Conservation (phyloP, 2,797 vertebrate species). For the Megalops cyprinoides region DNA sequence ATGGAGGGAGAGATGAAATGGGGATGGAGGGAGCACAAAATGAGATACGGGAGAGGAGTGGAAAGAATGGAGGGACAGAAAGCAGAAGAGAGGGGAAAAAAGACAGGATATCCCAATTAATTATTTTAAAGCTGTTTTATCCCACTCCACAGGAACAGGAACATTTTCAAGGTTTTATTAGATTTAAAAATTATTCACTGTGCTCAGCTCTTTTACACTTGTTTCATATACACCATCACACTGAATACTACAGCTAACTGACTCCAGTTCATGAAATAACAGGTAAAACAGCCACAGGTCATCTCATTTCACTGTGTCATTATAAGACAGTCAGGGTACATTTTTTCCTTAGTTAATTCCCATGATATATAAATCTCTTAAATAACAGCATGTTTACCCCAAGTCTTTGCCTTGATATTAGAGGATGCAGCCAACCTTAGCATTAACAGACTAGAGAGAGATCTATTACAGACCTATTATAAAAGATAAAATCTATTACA, state of each 20-base stretch:
- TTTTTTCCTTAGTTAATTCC: too few relatives aligned
- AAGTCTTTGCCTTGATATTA: too few relatives aligned
- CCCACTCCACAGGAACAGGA: not conserved
- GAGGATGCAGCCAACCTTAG: too few relatives aligned
- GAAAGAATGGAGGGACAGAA: slow-evolving; percentile 2
- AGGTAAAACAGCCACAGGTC: too few relatives aligned
- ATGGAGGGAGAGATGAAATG: slow-evolving; percentile 40
- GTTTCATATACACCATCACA: not conserved
- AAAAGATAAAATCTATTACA: too few relatives aligned
- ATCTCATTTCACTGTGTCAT: too few relatives aligned
- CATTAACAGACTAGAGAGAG: too few relatives aligned
- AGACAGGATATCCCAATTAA: slow-evolving; percentile 5
- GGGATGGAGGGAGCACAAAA: slow-evolving; percentile 28
- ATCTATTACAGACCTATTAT: too few relatives aligned
- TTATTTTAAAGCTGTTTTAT: not conserved
- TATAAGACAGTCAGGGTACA: too few relatives aligned
- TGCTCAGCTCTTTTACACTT: not conserved
- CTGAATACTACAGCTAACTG: not conserved
- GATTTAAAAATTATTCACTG: not conserved
- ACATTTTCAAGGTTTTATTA: not conserved
- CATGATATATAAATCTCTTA: too few relatives aligned
- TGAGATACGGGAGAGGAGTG: slow-evolving; percentile 43
- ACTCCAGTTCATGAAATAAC: not conserved
- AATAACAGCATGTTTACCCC: too few relatives aligned
- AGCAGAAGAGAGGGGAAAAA: not conserved